A percentile compares a stretch with the other conserved stretches of the same genome.
Evolutionary conservation across 1,140 invertebrate species (phyloP).

Genomic region (Drepana arcuata): DNA sequence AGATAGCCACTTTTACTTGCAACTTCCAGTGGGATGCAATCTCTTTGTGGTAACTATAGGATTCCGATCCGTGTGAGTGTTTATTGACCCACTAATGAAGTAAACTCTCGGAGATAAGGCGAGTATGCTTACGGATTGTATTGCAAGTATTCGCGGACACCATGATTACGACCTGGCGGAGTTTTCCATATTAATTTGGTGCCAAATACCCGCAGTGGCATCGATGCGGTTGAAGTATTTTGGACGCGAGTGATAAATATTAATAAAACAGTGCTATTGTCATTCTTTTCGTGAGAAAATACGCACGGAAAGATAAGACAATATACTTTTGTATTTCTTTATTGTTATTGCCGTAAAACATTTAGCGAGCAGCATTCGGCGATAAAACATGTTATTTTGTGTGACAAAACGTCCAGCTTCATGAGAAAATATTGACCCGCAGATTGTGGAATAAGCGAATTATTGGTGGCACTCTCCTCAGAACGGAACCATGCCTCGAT

Average conservation of each 20-base stretch:
- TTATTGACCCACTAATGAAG: too few species aligned
- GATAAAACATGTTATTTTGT: slow-evolving; percentile 70
- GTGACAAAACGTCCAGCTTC: slow-evolving; percentile 67
- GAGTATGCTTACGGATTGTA: slow-evolving; percentile 12
- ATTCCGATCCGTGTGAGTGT: too few species aligned
- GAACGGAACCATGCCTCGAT: slow-evolving; percentile 28
- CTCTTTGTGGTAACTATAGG: too few species aligned
- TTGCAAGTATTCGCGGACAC: slow-evolving; percentile 8
- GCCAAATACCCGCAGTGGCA: slow-evolving; percentile 35
- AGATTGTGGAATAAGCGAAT: slow-evolving; percentile 66
- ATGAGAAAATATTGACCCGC: slow-evolving; percentile 70
- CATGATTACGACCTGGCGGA: slow-evolving; percentile 15
- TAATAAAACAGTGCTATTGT: slow-evolving; percentile 57
- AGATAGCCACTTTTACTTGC: too few species aligned
- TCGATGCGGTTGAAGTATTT: slow-evolving; percentile 32
- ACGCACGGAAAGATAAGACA: slow-evolving; percentile 47
- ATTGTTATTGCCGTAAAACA: slow-evolving; percentile 68
- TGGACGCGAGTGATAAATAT: slow-evolving; percentile 53
- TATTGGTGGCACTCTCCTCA: slow-evolving; percentile 40
- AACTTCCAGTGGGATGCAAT: too few species aligned
- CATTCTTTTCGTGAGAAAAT: slow-evolving; percentile 59
- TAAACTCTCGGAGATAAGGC: slow-evolving; percentile 15
- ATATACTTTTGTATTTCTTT: slow-evolving; percentile 70
- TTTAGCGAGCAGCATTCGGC: slow-evolving; percentile 50
- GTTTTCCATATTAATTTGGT: slow-evolving; percentile 28